Evolutionary conservation across 2,113 vertebrate species (phyloP), one percentile per base, ranked within the genome.

Genomic region (Felis catus): DNA sequence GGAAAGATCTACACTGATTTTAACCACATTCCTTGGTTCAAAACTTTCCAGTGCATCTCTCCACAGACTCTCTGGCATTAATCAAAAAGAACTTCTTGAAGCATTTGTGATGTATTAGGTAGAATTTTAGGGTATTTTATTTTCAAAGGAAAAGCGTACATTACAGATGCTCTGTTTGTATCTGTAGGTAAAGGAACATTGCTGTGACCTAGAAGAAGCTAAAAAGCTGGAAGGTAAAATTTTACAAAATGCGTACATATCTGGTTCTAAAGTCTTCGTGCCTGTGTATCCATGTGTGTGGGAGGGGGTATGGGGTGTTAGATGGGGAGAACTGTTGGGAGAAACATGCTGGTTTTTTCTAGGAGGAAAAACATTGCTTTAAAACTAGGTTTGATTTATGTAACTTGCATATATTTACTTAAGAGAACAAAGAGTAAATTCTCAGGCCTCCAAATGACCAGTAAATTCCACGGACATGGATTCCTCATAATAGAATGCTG

Each of bases 41-140:
- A 95, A 97, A 41, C 53, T 78, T 94, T 90, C 73, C 36, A 95
- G 15, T 21, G 93, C 39, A 78, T 92, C 93, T 98, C 96, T 98
- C 81, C 96, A 12, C 58, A 92, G 95, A 97, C 74, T 98, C 95
- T 92, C 89, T 98, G 97, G 89, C 86, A 94, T 95, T 98, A 98
- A 98, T 98, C 98, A 98, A 97, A 98, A 98, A 88, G 23, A 94
- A 98, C 98, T 98, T 93, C 8, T 95, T 90, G 86, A 94, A 80
- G 71, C 83, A 83, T 98, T 98, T 98, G 96, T 97, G 97, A 94
- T 93, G 1, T 89, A 94, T 89, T 83, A 83, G 21, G 79, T 93
- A 66, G 78, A 85, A 86, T 93, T 78, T 27, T 45, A 41, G 92
- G 61, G 48, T 58, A 74, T 41, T 96, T 85, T 71, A 55, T 93